phyloP scores from a whole-genome alignment of 2,797 vertebrate species.

The Falco columbarius region DNA sequence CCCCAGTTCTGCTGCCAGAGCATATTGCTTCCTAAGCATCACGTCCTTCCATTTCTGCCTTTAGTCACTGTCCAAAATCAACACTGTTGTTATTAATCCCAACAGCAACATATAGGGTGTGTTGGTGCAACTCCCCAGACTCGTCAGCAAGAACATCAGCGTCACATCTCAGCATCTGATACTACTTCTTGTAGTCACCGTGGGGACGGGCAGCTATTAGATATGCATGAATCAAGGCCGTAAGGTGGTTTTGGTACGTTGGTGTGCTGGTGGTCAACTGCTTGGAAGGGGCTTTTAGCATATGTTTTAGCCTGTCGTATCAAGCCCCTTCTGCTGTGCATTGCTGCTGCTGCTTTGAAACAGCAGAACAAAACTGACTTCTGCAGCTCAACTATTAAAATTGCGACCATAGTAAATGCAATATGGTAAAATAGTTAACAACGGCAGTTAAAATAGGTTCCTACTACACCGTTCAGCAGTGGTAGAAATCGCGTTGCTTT shows the following conservation, averaged over 20 bases:
- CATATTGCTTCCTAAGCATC: background rate
- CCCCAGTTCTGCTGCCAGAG: background rate
- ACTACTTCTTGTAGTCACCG: background rate
- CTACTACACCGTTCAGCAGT: background rate
- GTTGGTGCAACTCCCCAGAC: background rate
- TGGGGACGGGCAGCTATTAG: background rate
- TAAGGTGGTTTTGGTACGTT: background rate
- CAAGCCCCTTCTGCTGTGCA: background rate
- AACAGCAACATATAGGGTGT: background rate
- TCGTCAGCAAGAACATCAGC: background rate
- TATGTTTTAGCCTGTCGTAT: background rate
- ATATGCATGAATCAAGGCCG: background rate
- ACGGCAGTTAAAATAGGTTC: background rate
- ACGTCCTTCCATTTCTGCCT: background rate
- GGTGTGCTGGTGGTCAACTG: background rate
- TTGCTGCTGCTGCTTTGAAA: background rate
- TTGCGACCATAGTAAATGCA: background rate
- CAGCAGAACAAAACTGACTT: background rate
- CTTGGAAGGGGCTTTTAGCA: background rate
- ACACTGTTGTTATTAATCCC: background rate
- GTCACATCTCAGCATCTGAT: background rate
- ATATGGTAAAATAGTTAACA: background rate
- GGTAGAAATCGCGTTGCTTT: background rate
- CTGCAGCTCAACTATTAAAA: background rate
- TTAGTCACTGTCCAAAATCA: background rate